Evolutionary conservation across 2,888 invertebrate species (phyloP), one percentile per base, ranked within the genome.

Genomic region (Leptinotarsa rubiginosa): DNA sequence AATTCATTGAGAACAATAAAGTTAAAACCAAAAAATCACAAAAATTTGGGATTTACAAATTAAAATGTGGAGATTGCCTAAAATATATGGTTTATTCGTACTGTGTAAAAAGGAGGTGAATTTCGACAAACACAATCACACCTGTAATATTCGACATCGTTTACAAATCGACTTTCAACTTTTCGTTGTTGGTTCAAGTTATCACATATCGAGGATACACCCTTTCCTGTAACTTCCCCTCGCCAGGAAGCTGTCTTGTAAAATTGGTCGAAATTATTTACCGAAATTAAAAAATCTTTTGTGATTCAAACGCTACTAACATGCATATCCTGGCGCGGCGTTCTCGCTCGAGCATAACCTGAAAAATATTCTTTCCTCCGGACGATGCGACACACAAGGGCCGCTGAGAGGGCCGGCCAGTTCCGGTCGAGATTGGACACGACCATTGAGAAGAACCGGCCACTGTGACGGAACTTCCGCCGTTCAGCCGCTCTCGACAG

Each of bases 381-480:
- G 80, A 78, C 78, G 77, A 69, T 75, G 75, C 75, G 77, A 76
- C 77, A 77, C 78, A 78, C 79, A 77, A 31, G 73, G 75, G 62
- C 62, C 62, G 62, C 25, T 7, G 75, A 73, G 80, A 81, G 83
- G 84, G 84, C 82, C 78, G 83, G 83, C 81, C 84, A 83, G 85
- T 85, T 86, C 86, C 86, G 85, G 86, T 85, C 84, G 85, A 85
- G 85, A 85, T 85, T 84, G 84, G 85, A 82, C 84, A 77, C 83
- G 80, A 82, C 85, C 85, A 86, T 85, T 86, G 84, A 86, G 85
- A 85, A 83, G 84, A 84, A 81, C 82, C 85, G 85, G 81, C 82
- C 81, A 85, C 82, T 86, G 86, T 86, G 85, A 86, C 86, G 86
- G 82, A 78, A 79, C 81, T 86, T 86, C 86, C 86, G 84, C 80